Evolutionary conservation across 2,888 invertebrate species (phyloP).

Genomic region (Andrena fulva): DNA sequence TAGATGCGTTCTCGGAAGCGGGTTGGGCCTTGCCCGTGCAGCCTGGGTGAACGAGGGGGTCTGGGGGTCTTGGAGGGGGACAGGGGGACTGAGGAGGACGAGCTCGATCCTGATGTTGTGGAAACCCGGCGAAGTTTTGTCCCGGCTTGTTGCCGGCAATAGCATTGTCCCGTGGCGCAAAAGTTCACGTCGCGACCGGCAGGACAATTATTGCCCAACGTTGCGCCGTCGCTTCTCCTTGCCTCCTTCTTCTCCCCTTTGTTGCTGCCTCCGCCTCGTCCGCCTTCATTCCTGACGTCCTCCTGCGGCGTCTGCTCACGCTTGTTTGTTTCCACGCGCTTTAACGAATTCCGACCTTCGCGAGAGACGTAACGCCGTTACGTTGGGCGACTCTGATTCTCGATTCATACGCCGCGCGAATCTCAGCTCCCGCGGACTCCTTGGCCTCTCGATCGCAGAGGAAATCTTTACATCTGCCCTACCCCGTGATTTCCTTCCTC

Average conservation of each 20-base stretch:
- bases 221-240: constrained; percentile 60
- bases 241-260: constrained; percentile 47
- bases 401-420: constrained; percentile 31
- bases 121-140: constrained; percentile 77
- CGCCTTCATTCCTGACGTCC: constrained; percentile 27
- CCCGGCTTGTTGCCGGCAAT: constrained; percentile 66
- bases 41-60: constrained; percentile 57
- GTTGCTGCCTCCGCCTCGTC: constrained; percentile 25
- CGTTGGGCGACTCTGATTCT: constrained; percentile 47
- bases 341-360: constrained; percentile 70
- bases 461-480: neutral
- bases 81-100: constrained; percentile 58
- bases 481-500: neutral
- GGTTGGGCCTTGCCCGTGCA: constrained; percentile 59
- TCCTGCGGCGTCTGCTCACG: constrained; percentile 43
- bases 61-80: constrained; percentile 12
- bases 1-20: constrained; percentile 79
- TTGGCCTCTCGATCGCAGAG: neutral
- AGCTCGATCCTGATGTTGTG: constrained; percentile 70
- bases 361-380: constrained; percentile 59
- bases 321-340: constrained; percentile 68
- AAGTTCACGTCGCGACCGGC: constrained; percentile 63
- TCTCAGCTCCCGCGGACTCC: neutral
- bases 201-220: constrained; percentile 69
- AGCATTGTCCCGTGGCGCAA: constrained; percentile 75